A percentile compares a stretch with the other conserved stretches of the same genome.
Conservation (phyloP, 2,797 vertebrate species). For the Loriculus beryllinus region DNA sequence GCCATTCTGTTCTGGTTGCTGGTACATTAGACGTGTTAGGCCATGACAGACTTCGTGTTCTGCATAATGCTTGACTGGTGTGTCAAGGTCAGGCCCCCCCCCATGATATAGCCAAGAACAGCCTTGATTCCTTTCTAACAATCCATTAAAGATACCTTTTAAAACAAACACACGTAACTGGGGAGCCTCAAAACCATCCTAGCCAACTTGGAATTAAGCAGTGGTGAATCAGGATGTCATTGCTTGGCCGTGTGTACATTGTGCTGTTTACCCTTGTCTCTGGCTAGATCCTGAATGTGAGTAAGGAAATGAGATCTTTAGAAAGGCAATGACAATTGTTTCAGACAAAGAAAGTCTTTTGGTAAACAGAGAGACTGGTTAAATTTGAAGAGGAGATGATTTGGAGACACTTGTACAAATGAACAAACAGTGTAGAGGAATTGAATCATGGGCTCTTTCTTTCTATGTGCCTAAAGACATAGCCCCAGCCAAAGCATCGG, state of each 20-base stretch:
- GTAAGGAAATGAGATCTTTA: slow-evolving; percentile 19
- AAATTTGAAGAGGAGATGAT: slow-evolving; percentile 64
- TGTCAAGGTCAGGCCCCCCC: not conserved
- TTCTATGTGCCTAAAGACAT: not conserved
- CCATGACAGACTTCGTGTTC: not conserved
- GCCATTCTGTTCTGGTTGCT: not conserved
- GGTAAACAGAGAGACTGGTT: slow-evolving; percentile 44
- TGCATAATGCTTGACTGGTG: not conserved
- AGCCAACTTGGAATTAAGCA: not conserved
- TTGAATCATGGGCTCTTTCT: not conserved
- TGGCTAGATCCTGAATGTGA: not conserved
- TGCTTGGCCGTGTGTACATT: not conserved
- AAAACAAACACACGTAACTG: not conserved
- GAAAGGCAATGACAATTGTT: slow-evolving; percentile 27
- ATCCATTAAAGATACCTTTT: not conserved
- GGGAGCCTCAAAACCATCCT: not conserved
- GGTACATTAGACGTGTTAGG: not conserved
- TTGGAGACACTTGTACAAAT: slow-evolving; percentile 47
- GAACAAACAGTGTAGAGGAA: slow-evolving; percentile 43
- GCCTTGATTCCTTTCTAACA: not conserved
- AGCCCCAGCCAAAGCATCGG: not conserved
- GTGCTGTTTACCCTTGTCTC: not conserved
- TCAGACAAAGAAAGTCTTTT: slow-evolving; percentile 18
- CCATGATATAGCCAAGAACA: not conserved
- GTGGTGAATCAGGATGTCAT: not conserved